These are phyloP conservation scores for Leucopternis melanops DNA, from an alignment of 2,113 vertebrate genomes.

Conservation along the genomic window DNA sequence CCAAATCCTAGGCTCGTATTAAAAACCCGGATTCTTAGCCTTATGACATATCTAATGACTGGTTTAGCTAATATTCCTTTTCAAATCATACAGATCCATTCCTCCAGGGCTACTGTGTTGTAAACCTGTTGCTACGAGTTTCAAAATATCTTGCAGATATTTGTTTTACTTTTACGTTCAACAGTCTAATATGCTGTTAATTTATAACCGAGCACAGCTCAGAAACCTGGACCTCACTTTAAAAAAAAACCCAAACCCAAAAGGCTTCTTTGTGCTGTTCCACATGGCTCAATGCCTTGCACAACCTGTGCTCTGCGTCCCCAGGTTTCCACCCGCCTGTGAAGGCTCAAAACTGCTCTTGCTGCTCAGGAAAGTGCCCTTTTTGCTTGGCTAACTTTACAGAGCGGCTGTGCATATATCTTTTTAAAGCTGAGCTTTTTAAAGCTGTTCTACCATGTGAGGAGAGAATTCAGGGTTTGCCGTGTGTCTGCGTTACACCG, in stretches of 20 bases:
- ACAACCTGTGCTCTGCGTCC: neutral
- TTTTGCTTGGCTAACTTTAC: slow-evolving; percentile 6
- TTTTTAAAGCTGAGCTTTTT: neutral
- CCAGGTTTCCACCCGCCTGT: rapidly evolving
- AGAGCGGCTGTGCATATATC: neutral
- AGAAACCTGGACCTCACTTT: neutral
- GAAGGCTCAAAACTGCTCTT: neutral
- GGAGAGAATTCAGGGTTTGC: neutral
- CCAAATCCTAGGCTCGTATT: too few species aligned
- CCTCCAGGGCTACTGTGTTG: too few species aligned
- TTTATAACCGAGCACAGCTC: too few species aligned
- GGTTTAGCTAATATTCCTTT: too few species aligned
- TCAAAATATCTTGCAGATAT: too few species aligned
- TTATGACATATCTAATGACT: too few species aligned
- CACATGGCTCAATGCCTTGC: neutral
- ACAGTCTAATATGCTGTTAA: too few species aligned
- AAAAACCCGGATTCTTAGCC: too few species aligned
- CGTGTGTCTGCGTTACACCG: neutral
- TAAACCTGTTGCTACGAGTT: too few species aligned
- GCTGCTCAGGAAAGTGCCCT: neutral
- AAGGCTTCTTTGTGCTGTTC: rapidly evolving
- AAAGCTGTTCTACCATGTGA: neutral
- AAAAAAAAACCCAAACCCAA: too few species aligned
- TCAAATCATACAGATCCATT: too few species aligned
- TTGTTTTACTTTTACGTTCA: too few species aligned